Evolutionary conservation across 2,113 vertebrate species (phyloP).

Genomic region (Diphyllodes magnificus): DNA sequence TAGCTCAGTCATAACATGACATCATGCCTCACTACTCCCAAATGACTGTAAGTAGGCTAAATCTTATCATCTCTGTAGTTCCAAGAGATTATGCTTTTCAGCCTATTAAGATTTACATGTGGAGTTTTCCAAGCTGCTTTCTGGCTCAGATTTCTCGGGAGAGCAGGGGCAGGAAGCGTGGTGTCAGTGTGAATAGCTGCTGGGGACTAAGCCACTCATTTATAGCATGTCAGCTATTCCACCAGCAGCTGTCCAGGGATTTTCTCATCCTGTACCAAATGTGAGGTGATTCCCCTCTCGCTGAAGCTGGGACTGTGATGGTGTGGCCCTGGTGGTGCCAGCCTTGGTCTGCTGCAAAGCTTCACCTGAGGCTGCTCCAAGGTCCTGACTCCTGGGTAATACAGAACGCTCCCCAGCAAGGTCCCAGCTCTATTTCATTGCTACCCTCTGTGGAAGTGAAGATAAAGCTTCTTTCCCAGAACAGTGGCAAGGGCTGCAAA

Average conservation of each 20-base stretch:
- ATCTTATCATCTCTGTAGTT: conserved; percentile 15
- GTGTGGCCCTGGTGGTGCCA: not conserved
- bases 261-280: not conserved
- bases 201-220: not conserved
- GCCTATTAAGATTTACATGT: conserved; percentile 3
- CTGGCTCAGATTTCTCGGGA: not conserved
- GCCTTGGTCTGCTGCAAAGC: not conserved
- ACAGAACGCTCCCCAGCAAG: fast-evolving
- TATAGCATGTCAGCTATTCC: not conserved
- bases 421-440: not conserved
- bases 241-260: not conserved
- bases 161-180: not conserved
- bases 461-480: not conserved
- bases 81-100: conserved; percentile 32
- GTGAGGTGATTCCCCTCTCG: not conserved
- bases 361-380: not conserved
- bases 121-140: conserved; percentile 26
- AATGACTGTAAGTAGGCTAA: conserved; percentile 29
- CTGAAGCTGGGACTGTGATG: not conserved
- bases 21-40: not conserved
- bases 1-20: conserved; percentile 29
- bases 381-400: not conserved
- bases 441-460: not conserved
- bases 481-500: not conserved
- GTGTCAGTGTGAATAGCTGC: conserved; percentile 11